Conservation (phyloP, 2,888 invertebrate species). For the Nycteola revayana region DNA sequence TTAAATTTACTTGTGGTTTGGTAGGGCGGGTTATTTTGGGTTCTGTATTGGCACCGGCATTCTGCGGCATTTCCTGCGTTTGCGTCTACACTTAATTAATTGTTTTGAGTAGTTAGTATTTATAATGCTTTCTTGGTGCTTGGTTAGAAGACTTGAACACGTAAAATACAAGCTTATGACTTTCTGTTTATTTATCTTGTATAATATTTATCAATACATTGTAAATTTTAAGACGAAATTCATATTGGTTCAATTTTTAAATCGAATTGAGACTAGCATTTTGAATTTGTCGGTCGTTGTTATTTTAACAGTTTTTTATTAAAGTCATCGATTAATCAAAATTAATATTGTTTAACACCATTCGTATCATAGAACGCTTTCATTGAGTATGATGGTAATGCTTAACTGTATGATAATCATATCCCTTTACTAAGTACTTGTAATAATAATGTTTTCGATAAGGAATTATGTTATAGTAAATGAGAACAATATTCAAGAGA, state of each 20-base stretch:
- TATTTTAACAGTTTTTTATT: background rate
- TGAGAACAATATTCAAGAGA: too few relatives aligned
- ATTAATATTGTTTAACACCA: too few relatives aligned
- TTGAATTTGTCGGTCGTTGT: constrained; percentile 59
- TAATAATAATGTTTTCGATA: too few relatives aligned
- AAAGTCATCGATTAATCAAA: too few relatives aligned
- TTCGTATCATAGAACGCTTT: too few relatives aligned
- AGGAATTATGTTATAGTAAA: too few relatives aligned
- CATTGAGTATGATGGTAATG: constrained; percentile 13
- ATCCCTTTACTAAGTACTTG: constrained; percentile 79
- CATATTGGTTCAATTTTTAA: constrained; percentile 10
- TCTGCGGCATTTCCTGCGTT: constrained; percentile 23
- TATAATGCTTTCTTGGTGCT: constrained; percentile 46
- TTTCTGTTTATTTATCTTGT: constrained; percentile 27
- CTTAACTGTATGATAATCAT: constrained; percentile 45
- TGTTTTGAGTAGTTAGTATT: constrained; percentile 26
- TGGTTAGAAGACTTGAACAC: constrained; percentile 39
- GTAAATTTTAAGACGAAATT: constrained; percentile 1
- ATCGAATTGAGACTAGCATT: constrained; percentile 75
- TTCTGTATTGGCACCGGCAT: constrained; percentile 38
- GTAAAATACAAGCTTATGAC: constrained; percentile 27
- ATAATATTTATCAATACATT: constrained; percentile 5
- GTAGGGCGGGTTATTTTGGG: constrained; percentile 49
- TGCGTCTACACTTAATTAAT: constrained; percentile 19
- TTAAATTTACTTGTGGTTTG: constrained; percentile 29